Evolutionary conservation across 2,888 invertebrate species (phyloP), one percentile per base, ranked within the genome.

Genomic region (Nasonovia ribisnigri): DNA sequence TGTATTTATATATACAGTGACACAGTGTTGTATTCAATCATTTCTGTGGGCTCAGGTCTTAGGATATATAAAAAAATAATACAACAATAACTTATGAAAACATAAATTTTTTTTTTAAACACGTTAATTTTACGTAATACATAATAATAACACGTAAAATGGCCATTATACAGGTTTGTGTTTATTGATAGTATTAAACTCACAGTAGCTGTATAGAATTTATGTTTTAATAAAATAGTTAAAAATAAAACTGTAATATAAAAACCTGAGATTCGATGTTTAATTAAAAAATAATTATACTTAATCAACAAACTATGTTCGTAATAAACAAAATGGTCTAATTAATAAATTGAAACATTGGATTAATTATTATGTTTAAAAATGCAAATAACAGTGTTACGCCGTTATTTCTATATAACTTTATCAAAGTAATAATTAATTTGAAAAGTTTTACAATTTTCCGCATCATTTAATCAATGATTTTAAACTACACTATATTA

Each of bases 391-490:
- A 77, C 20, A 77, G 36, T 77, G 8, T 77, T 36, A 36, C 2
- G 11, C 1, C 26, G 13, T 43, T 84, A 29, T 84, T 84, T 84
- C 26, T 84, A 13, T 13, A 29, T 42, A 84, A 84, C 43, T 84
- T 89, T 89, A 88, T 57, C 60, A 36, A 54, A 42, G 43, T 54
- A 84, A 84, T 43, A 89, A 90, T 60, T 90, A 90, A 90, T 60
- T 90, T 90, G 60, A 90, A 90, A 90, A 90, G 57, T 90, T 90
- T 90, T 60, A 90, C 26, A 90, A 90, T 90, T 90, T 60, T 60
- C 90, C 46, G 57, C 90, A 29, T 60, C 46, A 90, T 90, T 90
- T 90, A 90, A 90, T 43, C 29, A 60, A 57, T 43, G 29, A 43
- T 90, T 90, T 89, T 90, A 67, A 29, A 87, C 86, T 46, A 46